Percentiles rank a stretch among this genome's conserved stretches.
Conservation (phyloP, 2,888 invertebrate species). For the Achlya flavicornis region DNA sequence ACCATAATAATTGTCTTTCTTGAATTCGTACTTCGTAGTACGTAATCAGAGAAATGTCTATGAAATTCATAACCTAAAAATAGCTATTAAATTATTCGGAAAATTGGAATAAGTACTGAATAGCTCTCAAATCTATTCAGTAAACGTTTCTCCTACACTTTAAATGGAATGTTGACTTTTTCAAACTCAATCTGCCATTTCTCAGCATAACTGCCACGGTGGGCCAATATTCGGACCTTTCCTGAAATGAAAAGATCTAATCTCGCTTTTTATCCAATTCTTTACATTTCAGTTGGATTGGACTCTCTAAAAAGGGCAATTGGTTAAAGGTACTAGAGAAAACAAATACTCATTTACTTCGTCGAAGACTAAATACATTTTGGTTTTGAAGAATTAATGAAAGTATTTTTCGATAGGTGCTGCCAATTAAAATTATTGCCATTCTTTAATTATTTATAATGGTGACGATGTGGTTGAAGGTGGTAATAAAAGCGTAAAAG, state of each 20-base stretch:
- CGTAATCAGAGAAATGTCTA: not conserved
- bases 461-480: too few species aligned
- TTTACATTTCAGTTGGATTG: constrained; percentile 57
- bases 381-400: not conserved
- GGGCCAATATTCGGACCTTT: constrained; percentile 69
- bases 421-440: too few species aligned
- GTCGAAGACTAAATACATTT: not conserved
- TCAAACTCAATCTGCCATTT: constrained; percentile 54
- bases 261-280: constrained; percentile 66
- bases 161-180: constrained; percentile 53
- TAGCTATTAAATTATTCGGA: not conserved
- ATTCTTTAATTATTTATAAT: too few species aligned
- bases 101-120: constrained; percentile 22
- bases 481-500: too few species aligned
- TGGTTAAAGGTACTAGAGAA: constrained; percentile 35
- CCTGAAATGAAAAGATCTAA: constrained; percentile 71
- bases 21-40: not conserved
- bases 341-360: constrained; percentile 44
- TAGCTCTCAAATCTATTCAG: constrained; percentile 37
- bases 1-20: not conserved
- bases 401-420: too few species aligned
- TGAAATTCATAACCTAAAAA: not conserved
- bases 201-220: constrained; percentile 51
- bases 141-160: constrained; percentile 45
- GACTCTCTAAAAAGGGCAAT: constrained; percentile 54